These are phyloP conservation scores for Alligator mississippiensis DNA, from an alignment of 2,113 vertebrate species.

Conservation along the genomic window DNA sequence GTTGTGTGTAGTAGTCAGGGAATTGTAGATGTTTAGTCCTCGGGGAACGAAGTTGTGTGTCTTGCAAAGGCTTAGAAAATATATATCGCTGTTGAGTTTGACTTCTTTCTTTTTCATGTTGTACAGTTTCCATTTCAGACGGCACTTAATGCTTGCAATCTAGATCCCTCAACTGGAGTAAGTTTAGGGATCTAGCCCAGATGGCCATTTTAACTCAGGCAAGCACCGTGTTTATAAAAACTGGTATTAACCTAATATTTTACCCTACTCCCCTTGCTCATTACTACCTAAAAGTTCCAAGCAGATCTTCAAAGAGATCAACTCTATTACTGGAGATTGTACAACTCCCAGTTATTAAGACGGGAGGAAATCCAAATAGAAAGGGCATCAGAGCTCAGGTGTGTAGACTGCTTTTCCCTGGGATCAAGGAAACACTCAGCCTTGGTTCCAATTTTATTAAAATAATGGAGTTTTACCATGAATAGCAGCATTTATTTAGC, in stretches of 20 bases:
- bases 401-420: background rate
- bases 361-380: slow-evolving; percentile 45
- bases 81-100: too few relatives aligned
- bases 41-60: too few relatives aligned
- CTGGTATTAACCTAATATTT: slow-evolving; percentile 11
- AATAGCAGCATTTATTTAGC: background rate
- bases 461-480: background rate
- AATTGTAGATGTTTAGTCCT: too few relatives aligned
- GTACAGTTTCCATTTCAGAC: too few relatives aligned
- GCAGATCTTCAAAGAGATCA: background rate
- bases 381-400: background rate
- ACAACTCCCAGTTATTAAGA: slow-evolving; percentile 26
- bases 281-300: slow-evolving; percentile 53
- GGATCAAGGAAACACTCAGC: background rate
- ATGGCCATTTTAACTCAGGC: slow-evolving; percentile 25
- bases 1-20: too few relatives aligned
- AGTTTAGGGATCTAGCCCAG: too few relatives aligned
- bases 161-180: too few relatives aligned
- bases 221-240: slow-evolving; percentile 48
- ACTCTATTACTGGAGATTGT: background rate
- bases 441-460: background rate
- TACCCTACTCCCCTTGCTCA: background rate
- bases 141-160: too few relatives aligned
- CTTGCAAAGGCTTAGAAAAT: too few relatives aligned
- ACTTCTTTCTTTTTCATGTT: too few relatives aligned